Conservation (phyloP, 2,797 vertebrate genomes). For the Acipenser ruthenus region DNA sequence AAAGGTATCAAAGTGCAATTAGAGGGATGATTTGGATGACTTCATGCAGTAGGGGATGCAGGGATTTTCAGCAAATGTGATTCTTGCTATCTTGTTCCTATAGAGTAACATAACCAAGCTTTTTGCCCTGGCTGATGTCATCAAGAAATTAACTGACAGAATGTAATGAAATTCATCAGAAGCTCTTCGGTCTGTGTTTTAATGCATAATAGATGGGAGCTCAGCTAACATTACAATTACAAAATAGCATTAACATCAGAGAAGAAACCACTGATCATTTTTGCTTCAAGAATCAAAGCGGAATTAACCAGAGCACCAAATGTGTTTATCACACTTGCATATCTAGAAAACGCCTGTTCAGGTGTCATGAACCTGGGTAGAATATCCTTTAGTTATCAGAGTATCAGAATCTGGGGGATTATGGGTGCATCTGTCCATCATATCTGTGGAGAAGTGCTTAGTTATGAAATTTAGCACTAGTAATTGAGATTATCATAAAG, state of each 20-base stretch:
- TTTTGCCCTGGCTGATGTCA: conserved; percentile 4
- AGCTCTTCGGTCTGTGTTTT: conserved; percentile 23
- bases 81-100: conserved; percentile 7
- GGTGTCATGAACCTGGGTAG: no score
- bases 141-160: conserved; percentile 18
- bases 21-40: neutral
- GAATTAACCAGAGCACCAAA: no score
- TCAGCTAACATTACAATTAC: conserved; percentile 25
- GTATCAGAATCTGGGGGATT: no score
- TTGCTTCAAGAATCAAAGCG: conserved; percentile 6
- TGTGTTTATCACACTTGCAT: no score
- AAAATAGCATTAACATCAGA: conserved; percentile 21
- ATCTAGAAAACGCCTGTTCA: no score
- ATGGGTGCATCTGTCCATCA: no score
- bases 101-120: conserved; percentile 2
- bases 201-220: conserved; percentile 27
- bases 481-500: no score
- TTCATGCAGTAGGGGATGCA: conserved; percentile 2
- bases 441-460: no score
- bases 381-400: no score
- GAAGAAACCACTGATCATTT: conserved; percentile 18
- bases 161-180: conserved; percentile 29
- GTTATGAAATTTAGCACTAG: no score
- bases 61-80: conserved; percentile 6
- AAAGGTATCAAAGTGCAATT: conserved; percentile 13